phyloP scores from a whole-genome alignment of 2,888 invertebrate species.

The Agonum fuliginosum region DNA sequence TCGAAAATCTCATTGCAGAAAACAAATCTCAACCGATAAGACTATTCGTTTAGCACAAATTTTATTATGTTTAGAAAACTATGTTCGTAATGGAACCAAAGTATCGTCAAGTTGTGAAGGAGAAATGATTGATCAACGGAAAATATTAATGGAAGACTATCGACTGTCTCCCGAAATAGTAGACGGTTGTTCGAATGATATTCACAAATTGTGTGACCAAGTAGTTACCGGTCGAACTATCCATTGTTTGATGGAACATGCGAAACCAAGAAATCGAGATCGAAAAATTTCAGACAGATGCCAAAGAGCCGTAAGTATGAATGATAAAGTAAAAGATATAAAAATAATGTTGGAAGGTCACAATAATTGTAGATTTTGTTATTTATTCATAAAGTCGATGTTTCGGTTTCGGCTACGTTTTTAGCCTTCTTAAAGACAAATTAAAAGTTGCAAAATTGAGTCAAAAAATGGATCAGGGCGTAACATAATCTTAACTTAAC shows the following conservation, averaged over 20 bases:
- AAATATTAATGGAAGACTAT: conserved; percentile 94
- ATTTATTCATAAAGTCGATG: too few relatives aligned
- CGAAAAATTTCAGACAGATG: conserved; percentile 82
- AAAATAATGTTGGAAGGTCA: too few relatives aligned
- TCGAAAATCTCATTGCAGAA: conserved; percentile 87
- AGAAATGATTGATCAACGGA: conserved; percentile 94
- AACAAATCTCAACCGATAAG: conserved; percentile 87
- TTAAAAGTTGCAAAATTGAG: too few relatives aligned
- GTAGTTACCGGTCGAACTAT: conserved; percentile 90
- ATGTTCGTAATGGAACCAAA: conserved; percentile 81
- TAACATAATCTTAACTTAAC: too few relatives aligned
- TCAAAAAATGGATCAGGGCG: too few relatives aligned
- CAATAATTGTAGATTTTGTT: too few relatives aligned
- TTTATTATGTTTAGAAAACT: conserved; percentile 92
- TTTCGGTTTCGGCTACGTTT: too few relatives aligned
- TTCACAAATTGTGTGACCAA: conserved; percentile 83
- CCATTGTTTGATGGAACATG: conserved; percentile 95
- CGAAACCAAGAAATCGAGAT: conserved; percentile 75
- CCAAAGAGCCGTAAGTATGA: conserved; percentile 80
- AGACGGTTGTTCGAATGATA: conserved; percentile 89
- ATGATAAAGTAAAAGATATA: background rate
- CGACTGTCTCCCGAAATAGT: conserved; percentile 95
- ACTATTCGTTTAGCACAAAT: conserved; percentile 92
- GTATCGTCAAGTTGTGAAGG: conserved; percentile 86
- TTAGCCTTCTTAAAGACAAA: too few relatives aligned